These are phyloP conservation scores for Coreoperca whiteheadi DNA, from an alignment of 2,113 vertebrate genomes.

Conservation along the genomic window DNA sequence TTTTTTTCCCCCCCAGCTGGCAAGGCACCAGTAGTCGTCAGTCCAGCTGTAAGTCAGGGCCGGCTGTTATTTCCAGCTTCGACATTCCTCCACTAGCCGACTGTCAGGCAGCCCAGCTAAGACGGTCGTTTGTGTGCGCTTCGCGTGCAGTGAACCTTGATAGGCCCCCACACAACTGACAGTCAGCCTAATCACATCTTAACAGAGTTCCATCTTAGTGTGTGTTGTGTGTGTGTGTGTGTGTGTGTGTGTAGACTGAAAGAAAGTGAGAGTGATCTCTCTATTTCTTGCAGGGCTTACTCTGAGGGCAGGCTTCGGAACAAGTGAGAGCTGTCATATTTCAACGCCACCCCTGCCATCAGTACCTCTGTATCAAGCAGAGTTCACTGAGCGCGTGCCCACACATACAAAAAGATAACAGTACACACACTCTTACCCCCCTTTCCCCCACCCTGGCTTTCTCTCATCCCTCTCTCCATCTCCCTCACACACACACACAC, in stretches of 20 bases:
- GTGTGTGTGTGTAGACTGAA: slow-evolving; percentile 21
- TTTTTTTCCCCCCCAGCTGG: slow-evolving; percentile 37
- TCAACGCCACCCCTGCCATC: slow-evolving; percentile 64
- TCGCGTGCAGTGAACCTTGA: slow-evolving; percentile 68
- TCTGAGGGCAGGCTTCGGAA: slow-evolving; percentile 64
- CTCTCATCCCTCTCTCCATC: slow-evolving; percentile 1
- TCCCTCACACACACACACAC: neutral
- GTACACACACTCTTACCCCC: slow-evolving; percentile 29
- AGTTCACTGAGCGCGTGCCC: slow-evolving; percentile 56
- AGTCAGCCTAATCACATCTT: slow-evolving; percentile 80
- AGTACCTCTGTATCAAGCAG: slow-evolving; percentile 52
- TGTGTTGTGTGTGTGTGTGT: slow-evolving; percentile 45
- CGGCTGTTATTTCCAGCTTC: slow-evolving; percentile 63
- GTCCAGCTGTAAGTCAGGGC: slow-evolving; percentile 62
- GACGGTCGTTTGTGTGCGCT: slow-evolving; percentile 62
- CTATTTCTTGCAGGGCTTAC: slow-evolving; percentile 67
- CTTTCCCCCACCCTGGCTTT: neutral
- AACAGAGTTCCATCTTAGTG: slow-evolving; percentile 65
- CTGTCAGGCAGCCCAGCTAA: slow-evolving; percentile 61
- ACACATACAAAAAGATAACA: slow-evolving; percentile 56
- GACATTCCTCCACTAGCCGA: slow-evolving; percentile 58
- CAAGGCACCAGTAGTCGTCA: slow-evolving; percentile 41
- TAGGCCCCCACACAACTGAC: slow-evolving; percentile 75
- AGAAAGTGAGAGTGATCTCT: slow-evolving; percentile 74
- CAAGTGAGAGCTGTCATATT: slow-evolving; percentile 76